These are phyloP conservation scores for Leptothorax acervorum DNA, from an alignment of 2,888 invertebrate species.

Conservation along the genomic window DNA sequence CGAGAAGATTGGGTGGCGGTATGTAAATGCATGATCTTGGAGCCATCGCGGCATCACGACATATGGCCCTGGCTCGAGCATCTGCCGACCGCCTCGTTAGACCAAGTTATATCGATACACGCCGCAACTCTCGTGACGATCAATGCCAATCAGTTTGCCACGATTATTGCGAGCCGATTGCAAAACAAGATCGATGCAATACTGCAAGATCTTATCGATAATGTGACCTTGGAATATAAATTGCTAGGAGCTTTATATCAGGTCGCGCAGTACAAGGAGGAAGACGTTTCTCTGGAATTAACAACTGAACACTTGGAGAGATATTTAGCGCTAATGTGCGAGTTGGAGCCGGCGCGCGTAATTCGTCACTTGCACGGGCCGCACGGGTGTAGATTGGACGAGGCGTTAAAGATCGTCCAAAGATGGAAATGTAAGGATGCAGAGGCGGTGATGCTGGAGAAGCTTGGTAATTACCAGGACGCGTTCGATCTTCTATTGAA, in stretches of 20 bases:
- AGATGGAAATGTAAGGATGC: slow-evolving; percentile 89
- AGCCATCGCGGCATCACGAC: slow-evolving; percentile 79
- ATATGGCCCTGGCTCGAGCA: slow-evolving; percentile 82
- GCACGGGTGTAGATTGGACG: slow-evolving; percentile 88
- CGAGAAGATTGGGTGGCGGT: slow-evolving; percentile 84
- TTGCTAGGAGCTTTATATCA: slow-evolving; percentile 79
- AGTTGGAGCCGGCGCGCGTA: slow-evolving; percentile 81
- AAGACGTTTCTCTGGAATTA: slow-evolving; percentile 80
- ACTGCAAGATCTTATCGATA: slow-evolving; percentile 79
- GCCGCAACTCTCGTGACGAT: slow-evolving; percentile 75
- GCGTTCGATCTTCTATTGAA: slow-evolving; percentile 89
- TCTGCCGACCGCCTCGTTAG: slow-evolving; percentile 76
- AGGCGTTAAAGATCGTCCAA: slow-evolving; percentile 89
- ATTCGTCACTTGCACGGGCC: slow-evolving; percentile 80
- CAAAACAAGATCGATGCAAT: slow-evolving; percentile 81
- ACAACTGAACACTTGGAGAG: slow-evolving; percentile 81
- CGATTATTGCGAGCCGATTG: slow-evolving; percentile 79
- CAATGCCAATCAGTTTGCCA: slow-evolving; percentile 78
- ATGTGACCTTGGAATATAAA: slow-evolving; percentile 78
- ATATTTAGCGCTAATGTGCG: slow-evolving; percentile 84
- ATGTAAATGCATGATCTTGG: slow-evolving; percentile 82
- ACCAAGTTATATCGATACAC: slow-evolving; percentile 77
- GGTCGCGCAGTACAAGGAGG: slow-evolving; percentile 78
- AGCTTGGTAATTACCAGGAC: slow-evolving; percentile 90
- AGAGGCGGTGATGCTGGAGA: slow-evolving; percentile 91